These are phyloP conservation scores for Telmatherina bonti DNA, from an alignment of 2,797 vertebrate genomes.

Conservation along the genomic window DNA sequence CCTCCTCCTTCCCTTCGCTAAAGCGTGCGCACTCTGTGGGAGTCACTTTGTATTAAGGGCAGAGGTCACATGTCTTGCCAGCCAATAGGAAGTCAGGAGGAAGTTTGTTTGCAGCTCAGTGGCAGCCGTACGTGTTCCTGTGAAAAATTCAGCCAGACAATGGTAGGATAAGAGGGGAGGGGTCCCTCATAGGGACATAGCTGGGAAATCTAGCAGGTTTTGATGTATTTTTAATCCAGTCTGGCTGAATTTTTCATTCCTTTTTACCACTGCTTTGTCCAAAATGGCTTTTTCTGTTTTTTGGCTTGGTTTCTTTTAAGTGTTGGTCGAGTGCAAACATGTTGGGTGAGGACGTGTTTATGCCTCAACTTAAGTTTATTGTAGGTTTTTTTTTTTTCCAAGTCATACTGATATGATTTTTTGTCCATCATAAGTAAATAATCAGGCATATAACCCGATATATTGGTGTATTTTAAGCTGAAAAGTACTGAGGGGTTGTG, in stretches of 20 bases:
- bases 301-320: slow-evolving; percentile 11
- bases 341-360: background rate
- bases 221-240: slow-evolving; percentile 36
- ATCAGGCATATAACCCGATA: background rate
- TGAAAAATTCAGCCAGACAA: slow-evolving; percentile 83
- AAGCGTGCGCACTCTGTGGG: slow-evolving; percentile 57
- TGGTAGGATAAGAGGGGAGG: slow-evolving; percentile 48
- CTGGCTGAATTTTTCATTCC: slow-evolving; percentile 77
- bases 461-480: background rate
- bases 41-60: slow-evolving; percentile 63
- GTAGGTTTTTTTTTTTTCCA: background rate
- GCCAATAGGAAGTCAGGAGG: slow-evolving; percentile 67
- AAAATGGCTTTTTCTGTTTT: slow-evolving; percentile 39
- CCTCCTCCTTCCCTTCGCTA: slow-evolving; percentile 32
- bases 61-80: slow-evolving; percentile 58
- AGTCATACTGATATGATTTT: background rate
- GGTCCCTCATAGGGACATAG: slow-evolving; percentile 6
- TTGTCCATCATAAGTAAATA: background rate
- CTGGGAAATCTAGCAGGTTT: slow-evolving; percentile 1
- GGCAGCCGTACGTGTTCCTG: slow-evolving; percentile 57
- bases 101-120: slow-evolving; percentile 62
- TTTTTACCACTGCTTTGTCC: slow-evolving; percentile 45
- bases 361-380: background rate
- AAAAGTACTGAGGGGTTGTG: background rate
- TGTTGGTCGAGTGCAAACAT: background rate